Conservation (phyloP, 2,797 vertebrate genomes). For the Sebastes wilsoni region DNA sequence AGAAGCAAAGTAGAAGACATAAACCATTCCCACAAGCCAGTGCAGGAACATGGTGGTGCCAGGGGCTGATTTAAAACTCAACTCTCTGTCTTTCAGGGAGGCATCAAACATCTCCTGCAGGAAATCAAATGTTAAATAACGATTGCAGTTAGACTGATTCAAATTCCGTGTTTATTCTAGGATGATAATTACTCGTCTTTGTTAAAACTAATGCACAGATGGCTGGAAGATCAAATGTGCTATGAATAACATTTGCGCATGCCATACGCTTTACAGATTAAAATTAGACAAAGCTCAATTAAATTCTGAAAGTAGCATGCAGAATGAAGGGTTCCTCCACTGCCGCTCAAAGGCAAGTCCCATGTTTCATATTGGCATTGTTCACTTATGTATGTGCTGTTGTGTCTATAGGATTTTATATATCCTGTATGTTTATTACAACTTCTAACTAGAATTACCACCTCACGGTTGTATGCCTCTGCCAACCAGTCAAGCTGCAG, state of each 20-base stretch:
- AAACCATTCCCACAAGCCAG: conserved; percentile 99
- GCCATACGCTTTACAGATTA: background rate
- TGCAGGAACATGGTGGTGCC: conserved; percentile 99
- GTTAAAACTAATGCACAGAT: background rate
- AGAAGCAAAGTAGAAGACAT: conserved; percentile 99
- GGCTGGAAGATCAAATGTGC: background rate
- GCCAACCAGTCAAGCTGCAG: no score
- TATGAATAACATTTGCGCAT: conserved; percentile 1
- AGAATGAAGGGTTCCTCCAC: background rate
- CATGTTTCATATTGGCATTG: background rate
- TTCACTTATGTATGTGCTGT: background rate
- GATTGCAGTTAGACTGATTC: background rate
- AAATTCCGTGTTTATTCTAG: background rate
- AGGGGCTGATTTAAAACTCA: conserved; percentile 97
- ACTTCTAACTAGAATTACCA: background rate
- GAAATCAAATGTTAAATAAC: background rate
- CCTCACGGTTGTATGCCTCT: no score
- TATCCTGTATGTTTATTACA: background rate
- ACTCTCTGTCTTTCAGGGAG: conserved; percentile 94
- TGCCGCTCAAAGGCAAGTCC: background rate
- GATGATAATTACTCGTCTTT: background rate
- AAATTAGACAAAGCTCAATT: background rate
- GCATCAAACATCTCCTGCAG: conserved; percentile 99
- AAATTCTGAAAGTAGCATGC: background rate
- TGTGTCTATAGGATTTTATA: background rate